Evolutionary conservation across 2,888 invertebrate species (phyloP).

Genomic region (Ennomos erosarius): DNA sequence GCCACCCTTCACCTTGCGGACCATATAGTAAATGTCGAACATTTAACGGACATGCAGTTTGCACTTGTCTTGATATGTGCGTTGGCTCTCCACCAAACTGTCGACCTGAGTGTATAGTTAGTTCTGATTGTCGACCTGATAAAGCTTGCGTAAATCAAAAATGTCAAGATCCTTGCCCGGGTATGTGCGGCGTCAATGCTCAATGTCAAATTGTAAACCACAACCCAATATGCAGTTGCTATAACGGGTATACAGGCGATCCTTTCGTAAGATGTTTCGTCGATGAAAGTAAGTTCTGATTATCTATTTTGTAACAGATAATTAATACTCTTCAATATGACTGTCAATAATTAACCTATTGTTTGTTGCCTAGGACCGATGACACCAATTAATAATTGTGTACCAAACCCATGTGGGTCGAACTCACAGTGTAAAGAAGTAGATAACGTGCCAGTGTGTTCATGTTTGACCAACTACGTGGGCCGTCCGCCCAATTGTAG

Average conservation of each 20-base stretch:
- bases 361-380: conserved; percentile 49
- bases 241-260: conserved; percentile 89
- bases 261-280: conserved; percentile 89
- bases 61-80: conserved; percentile 90
- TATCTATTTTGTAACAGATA: background rate
- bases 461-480: conserved; percentile 89
- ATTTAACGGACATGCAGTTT: conserved; percentile 89
- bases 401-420: conserved; percentile 91
- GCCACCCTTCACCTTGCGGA: conserved; percentile 92
- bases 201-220: conserved; percentile 92
- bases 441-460: conserved; percentile 89
- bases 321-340: no score
- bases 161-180: conserved; percentile 91
- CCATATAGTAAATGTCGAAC: conserved; percentile 91
- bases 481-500: conserved; percentile 92
- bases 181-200: conserved; percentile 91
- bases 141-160: conserved; percentile 91
- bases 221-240: conserved; percentile 92
- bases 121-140: conserved; percentile 90
- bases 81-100: conserved; percentile 91
- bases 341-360: background rate
- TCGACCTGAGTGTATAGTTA: conserved; percentile 91
- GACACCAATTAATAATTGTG: conserved; percentile 85
- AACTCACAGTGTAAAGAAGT: conserved; percentile 90
- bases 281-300: conserved; percentile 85